Evolutionary conservation across 2,113 vertebrate species (phyloP).

Genomic region (Strigops habroptila): DNA sequence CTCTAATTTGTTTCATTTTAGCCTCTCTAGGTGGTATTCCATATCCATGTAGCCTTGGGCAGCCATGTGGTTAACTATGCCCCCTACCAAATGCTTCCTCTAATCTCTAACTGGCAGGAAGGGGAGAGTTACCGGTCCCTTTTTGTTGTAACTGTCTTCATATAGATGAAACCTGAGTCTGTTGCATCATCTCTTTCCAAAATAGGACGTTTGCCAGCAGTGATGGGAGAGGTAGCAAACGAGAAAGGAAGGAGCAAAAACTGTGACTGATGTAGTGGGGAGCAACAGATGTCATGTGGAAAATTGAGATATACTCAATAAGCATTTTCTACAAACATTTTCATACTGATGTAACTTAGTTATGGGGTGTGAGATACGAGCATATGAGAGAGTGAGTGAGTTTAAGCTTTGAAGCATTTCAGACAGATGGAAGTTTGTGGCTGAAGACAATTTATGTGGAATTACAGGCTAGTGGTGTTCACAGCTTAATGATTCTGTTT

Average conservation of each 20-base stretch:
- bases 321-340: constrained; percentile 64
- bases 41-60: not conserved
- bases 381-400: constrained; percentile 53
- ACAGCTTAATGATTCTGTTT: constrained; percentile 51
- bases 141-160: not conserved
- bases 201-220: not conserved
- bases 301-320: constrained; percentile 58
- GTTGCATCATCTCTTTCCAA: not conserved
- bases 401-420: constrained; percentile 39
- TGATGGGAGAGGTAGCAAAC: constrained; percentile 33
- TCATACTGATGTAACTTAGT: constrained; percentile 50
- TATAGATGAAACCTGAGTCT: not conserved
- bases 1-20: not conserved
- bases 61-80: not conserved
- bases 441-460: constrained; percentile 47
- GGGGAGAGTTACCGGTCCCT: not conserved
- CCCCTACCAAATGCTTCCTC: not conserved
- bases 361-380: constrained; percentile 54
- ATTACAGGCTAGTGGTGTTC: constrained; percentile 51
- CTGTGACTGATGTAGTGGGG: constrained; percentile 47
- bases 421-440: constrained; percentile 60
- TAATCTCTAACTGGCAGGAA: not conserved
- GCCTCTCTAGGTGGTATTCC: not conserved
- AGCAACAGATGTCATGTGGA: constrained; percentile 62
- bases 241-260: constrained; percentile 50